Conservation (phyloP, 2,888 invertebrate genomes). For the Leucophenga maculata region DNA sequence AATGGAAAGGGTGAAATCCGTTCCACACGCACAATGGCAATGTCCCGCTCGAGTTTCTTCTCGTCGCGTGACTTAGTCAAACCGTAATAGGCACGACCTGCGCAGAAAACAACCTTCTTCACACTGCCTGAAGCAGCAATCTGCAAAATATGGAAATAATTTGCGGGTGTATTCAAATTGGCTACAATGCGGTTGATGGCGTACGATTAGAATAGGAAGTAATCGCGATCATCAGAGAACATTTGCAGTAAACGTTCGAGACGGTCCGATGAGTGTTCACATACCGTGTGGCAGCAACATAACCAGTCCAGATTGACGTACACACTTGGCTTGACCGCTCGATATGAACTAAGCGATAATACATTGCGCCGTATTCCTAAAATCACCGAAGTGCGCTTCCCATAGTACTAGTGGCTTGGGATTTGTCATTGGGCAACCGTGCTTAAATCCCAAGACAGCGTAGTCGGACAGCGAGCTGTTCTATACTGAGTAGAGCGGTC, state of each 20-base stretch:
- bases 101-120: constrained; percentile 85
- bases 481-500: constrained; percentile 98
- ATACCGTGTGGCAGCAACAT: constrained; percentile 98
- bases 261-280: constrained; percentile 79
- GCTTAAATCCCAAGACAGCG: constrained; percentile 90
- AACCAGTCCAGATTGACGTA: constrained; percentile 96
- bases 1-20: constrained; percentile 91
- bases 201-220: constrained; percentile 94
- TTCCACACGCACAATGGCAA: constrained; percentile 91
- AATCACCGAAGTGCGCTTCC: constrained; percentile 99
- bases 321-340: constrained; percentile 98
- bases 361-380: constrained; percentile 98
- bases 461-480: constrained; percentile 99
- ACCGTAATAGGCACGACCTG: constrained; percentile 89
- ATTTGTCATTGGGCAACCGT: constrained; percentile 98
- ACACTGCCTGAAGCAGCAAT: constrained; percentile 84
- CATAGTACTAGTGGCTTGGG: constrained; percentile 97
- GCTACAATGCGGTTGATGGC: constrained; percentile 98
- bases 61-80: constrained; percentile 80
- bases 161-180: constrained; percentile 96
- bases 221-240: constrained; percentile 96
- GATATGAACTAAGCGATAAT: constrained; percentile 95
- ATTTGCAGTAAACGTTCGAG: constrained; percentile 90
- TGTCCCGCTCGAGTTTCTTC: constrained; percentile 79
- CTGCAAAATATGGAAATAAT: constrained; percentile 96